Base-by-base conservation (phyloP, 2,113 vertebrate species). In the Gila orcuttii region DNA sequence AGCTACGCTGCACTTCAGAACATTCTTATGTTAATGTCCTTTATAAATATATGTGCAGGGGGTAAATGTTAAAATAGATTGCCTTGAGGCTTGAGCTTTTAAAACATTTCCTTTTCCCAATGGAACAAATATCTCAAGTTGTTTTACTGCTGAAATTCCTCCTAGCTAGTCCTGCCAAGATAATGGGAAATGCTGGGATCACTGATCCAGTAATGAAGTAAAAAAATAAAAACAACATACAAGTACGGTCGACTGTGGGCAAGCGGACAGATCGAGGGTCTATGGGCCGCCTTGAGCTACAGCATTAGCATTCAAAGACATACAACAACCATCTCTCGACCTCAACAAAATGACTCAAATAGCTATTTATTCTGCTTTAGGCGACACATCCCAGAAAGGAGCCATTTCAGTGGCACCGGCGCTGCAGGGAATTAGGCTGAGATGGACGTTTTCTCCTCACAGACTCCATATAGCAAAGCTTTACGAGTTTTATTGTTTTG, bases 281-380 rank as follows among this genome's bases (percentile, higher is more conserved):
- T 6, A 28, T 19, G 4, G 31, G 39, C 17, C 15, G 19, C 79
- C 79, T 74, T 74, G 68, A 86, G 79, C 79, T 59, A 74, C 68
- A 42, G 57, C 55, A 82, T 71, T 88, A 79, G n/a, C 55, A 94
- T 93, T 95, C 93, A 91, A 64, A 33, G 4, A 64, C 39, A 94
- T 94, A 89, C 90, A 88, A 90, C 85, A 93, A 71, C 86, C 50
- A 31, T 28, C 60, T n/a, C 62, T 60, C 62, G 9, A 79, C 74
- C 80, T 79, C n/a, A 28, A 83, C 39, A 60, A 77, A 87, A 78
- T 6, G 2, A 55, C 73, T 64, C 79, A n/a, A 69, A 85, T 55
- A 82, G 73, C 85, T 79, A 82, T 88, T 84, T 83, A 88, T 73
- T 68, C 50, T 5, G 36, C 64, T 82, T 88, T 82, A 82, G 82